Evolutionary conservation across 2,797 vertebrate species (phyloP), one percentile per base, ranked within the genome.

Genomic region (Podarcis siculus): DNA sequence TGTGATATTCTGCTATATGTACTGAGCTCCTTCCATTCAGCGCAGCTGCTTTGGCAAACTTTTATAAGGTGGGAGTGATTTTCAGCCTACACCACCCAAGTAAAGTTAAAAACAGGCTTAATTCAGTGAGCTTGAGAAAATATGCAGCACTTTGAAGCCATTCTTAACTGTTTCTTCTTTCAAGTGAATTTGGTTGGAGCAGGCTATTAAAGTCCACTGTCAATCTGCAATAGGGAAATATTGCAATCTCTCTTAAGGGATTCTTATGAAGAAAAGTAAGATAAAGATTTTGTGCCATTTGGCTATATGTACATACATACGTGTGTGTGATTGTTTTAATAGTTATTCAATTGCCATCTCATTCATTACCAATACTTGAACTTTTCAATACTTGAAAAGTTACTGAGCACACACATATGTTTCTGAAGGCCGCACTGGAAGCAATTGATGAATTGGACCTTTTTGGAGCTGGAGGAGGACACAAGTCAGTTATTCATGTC

Each of bases 391-490:
- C 5, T 42, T 83, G 35, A 72, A 66, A 85, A 80, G 12, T 49
- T 42, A 32, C 19, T 61, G 21, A 55, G 49, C 72, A 66, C 2
- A 3, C 3, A 27, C 78, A 6, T 78, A 35, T 96, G 73, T 90
- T 91, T 92, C 81, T 93, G 32, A 95, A 99, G 99, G 99, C 99
- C 83, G 99, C 99, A 42, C 96, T 99, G 92, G 99, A 99, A 95
- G 98, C 99, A 83, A 99, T 99, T 87, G 99, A 99, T 97, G 99
- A 99, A 95, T 95, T 99, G 91, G 99, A 99, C 95, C 97, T 99
- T 84, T 99, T 99, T 95, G 99, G 99, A 88, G 98, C 97, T 72
- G 97, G 98, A 0, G 99, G 99, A 91, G 98, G 99, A 76, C 98
- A 98, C 1, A 98, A 98, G 93, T 99, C 99, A 19, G 98, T 99